phyloP scores from a whole-genome alignment of 1,140 invertebrate genomes.

The Geopemphigus sp. region DNA sequence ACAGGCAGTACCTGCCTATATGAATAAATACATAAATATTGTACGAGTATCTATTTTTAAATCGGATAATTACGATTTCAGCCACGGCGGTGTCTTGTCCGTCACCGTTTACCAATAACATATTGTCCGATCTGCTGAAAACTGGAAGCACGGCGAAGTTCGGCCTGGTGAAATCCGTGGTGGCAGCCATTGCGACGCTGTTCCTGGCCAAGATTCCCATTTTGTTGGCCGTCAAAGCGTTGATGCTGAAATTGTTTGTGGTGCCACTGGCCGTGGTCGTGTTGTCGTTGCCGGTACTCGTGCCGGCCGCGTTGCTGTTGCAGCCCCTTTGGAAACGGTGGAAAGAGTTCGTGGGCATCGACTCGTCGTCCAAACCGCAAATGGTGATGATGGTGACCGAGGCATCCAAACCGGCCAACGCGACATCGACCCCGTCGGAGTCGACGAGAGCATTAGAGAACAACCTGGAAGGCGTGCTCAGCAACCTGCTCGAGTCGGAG shows the following conservation, averaged over 20 bases:
- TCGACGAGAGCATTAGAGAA: constrained; percentile 31
- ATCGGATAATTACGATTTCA: neutral
- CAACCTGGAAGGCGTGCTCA: constrained; percentile 44
- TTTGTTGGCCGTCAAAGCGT: constrained; percentile 50
- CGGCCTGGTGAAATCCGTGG: constrained; percentile 46
- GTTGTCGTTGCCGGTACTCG: constrained; percentile 47
- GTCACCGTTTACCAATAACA: constrained; percentile 29
- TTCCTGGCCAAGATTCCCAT: constrained; percentile 51
- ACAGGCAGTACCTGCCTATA: too few relatives aligned
- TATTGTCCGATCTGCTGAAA: constrained; percentile 45
- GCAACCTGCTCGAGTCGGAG: constrained; percentile 49
- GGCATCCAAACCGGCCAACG: constrained; percentile 22
- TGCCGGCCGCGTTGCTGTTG: constrained; percentile 44
- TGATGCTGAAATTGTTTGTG: constrained; percentile 51
- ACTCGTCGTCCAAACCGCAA: constrained; percentile 20
- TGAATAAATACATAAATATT: too few relatives aligned
- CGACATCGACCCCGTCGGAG: constrained; percentile 7
- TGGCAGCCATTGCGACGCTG: constrained; percentile 47
- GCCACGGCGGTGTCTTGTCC: constrained; percentile 35
- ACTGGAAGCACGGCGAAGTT: constrained; percentile 38
- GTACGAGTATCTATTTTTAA: too few relatives aligned
- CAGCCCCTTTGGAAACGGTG: constrained; percentile 46
- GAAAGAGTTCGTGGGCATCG: constrained; percentile 39
- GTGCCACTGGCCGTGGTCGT: constrained; percentile 49
- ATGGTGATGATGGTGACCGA: constrained; percentile 39